Evolutionary conservation across 2,797 vertebrate genomes (phyloP).

Genomic region (Vespertilio murinus): DNA sequence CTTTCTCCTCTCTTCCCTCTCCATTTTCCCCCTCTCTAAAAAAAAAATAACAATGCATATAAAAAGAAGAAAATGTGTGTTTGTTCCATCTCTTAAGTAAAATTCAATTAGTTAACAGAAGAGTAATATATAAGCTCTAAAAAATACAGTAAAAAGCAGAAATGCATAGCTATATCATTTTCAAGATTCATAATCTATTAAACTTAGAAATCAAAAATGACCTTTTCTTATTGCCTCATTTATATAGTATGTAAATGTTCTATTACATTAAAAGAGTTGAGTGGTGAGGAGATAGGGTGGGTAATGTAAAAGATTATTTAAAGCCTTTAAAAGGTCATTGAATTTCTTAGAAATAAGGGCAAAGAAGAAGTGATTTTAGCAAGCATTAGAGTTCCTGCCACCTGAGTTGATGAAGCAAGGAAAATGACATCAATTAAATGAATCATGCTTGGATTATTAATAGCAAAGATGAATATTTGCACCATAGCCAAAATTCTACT

Average conservation of each 20-base stretch:
- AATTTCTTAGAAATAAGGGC: neutral
- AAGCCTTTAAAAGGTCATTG: neutral
- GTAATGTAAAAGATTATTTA: neutral
- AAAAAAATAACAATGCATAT: too few relatives aligned
- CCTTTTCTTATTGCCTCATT: constrained; percentile 29
- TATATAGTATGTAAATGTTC: neutral
- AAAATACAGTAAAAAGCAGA: neutral
- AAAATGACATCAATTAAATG: neutral
- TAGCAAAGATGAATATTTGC: neutral
- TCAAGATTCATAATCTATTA: neutral
- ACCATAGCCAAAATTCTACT: constrained; percentile 2
- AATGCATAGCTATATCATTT: neutral
- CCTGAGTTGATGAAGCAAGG: neutral
- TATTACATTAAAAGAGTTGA: neutral
- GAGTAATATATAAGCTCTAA: neutral
- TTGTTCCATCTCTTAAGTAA: neutral
- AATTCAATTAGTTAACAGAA: constrained; percentile 11
- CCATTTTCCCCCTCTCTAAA: too few relatives aligned
- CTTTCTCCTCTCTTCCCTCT: too few relatives aligned
- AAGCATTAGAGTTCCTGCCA: neutral
- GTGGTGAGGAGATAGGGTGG: neutral
- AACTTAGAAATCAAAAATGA: constrained; percentile 18
- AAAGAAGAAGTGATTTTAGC: constrained; percentile 36
- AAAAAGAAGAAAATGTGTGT: neutral
- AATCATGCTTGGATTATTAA: constrained; percentile 49